A percentile compares a stretch with the other conserved stretches of the same genome.
These are phyloP conservation scores for Falco peregrinus DNA, from an alignment of 2,797 vertebrate species.

Conservation along the genomic window DNA sequence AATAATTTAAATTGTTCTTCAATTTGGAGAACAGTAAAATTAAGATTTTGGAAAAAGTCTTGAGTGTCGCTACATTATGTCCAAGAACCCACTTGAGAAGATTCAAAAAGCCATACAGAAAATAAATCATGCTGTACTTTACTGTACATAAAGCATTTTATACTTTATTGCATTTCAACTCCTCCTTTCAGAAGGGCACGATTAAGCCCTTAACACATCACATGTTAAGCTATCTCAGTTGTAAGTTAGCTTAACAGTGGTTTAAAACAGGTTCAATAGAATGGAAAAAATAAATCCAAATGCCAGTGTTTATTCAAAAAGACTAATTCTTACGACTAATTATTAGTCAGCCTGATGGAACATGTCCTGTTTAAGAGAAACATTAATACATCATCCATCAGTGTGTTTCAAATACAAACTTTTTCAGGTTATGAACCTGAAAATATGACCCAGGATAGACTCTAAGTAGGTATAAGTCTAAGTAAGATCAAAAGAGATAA, in stretches of 20 bases:
- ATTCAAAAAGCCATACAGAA: background rate
- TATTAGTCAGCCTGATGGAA: background rate
- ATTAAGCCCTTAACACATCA: background rate
- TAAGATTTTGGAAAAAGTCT: background rate
- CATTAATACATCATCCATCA: background rate
- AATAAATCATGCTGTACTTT: background rate
- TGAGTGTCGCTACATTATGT: background rate
- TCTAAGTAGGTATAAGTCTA: background rate
- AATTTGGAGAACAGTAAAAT: background rate
- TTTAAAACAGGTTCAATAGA: constrained; percentile 9
- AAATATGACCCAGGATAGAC: background rate
- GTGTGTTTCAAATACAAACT: background rate
- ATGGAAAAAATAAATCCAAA: background rate
- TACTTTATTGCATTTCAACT: background rate
- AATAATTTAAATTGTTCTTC: background rate
- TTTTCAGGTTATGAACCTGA: background rate
- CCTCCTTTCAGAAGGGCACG: background rate
- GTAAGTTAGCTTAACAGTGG: background rate
- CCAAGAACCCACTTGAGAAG: background rate
- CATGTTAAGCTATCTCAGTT: background rate
- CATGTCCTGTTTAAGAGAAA: background rate
- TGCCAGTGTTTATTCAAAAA: background rate
- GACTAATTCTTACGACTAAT: background rate
- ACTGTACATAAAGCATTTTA: background rate
- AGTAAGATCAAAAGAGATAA: background rate